These are phyloP conservation scores for Augochlorella aurata DNA, from an alignment of 2,888 invertebrate genomes.

Conservation along the genomic window DNA sequence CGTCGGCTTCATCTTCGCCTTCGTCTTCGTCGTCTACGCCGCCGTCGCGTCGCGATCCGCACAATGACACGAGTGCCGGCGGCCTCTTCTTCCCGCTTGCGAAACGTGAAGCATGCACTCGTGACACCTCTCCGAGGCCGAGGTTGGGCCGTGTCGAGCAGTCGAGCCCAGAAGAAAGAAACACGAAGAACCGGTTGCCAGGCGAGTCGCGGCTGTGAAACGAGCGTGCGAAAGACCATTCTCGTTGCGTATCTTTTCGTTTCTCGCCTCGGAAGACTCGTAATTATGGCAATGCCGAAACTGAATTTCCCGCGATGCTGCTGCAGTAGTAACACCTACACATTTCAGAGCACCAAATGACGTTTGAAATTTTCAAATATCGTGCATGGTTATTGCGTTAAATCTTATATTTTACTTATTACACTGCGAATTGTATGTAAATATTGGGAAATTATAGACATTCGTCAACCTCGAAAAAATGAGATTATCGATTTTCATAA, in stretches of 20 bases:
- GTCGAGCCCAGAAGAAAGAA: conserved; percentile 32
- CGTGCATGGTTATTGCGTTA: too few species aligned
- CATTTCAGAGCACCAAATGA: too few species aligned
- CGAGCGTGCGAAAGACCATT: conserved; percentile 22
- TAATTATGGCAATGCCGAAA: conserved; percentile 44
- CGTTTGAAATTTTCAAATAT: too few species aligned
- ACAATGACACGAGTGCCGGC: conserved; percentile 46
- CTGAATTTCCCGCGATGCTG: conserved; percentile 30
- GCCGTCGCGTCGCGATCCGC: conserved; percentile 26
- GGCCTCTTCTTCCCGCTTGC: conserved; percentile 54
- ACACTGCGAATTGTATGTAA: too few species aligned
- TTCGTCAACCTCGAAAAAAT: too few species aligned
- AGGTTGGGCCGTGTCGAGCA: conserved; percentile 45
- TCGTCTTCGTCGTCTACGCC: background rate
- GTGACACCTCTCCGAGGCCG: conserved; percentile 40
- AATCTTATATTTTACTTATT: too few species aligned
- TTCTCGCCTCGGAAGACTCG: conserved; percentile 31
- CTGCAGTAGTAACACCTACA: too few species aligned
- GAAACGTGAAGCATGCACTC: conserved; percentile 64
- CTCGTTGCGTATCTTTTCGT: background rate
- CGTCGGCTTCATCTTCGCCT: background rate
- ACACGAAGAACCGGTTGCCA: conserved; percentile 9
- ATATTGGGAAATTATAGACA: too few species aligned
- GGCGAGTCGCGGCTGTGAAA: conserved; percentile 24
- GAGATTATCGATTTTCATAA: too few species aligned